Evolutionary conservation across 2,113 vertebrate species (phyloP).

Genomic region (Sylvicapra grimmia): DNA sequence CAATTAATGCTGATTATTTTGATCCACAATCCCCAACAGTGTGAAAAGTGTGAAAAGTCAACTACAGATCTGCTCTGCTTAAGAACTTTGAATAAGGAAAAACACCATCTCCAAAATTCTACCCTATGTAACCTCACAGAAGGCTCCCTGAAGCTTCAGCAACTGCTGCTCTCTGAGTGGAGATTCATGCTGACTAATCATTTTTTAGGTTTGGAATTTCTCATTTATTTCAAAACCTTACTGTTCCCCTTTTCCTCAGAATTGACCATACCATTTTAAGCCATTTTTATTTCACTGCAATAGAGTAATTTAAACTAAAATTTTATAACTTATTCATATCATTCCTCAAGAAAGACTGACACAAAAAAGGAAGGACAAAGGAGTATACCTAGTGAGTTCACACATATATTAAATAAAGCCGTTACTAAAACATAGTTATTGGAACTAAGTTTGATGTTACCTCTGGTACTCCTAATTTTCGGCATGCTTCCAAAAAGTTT

Average conservation of each 20-base stretch:
- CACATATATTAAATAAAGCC: not conserved
- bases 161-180: not conserved
- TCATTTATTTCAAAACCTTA: constrained; percentile 5
- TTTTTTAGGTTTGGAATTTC: not conserved
- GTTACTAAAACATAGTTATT: not conserved
- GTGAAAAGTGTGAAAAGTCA: not conserved
- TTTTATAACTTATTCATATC: not conserved
- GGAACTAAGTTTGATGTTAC: constrained; percentile 79
- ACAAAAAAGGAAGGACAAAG: not conserved
- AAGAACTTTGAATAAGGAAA: not conserved
- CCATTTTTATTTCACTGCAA: not conserved
- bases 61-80: not conserved
- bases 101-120: not conserved
- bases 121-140: not conserved
- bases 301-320: not conserved
- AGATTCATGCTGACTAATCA: not conserved
- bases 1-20: not conserved
- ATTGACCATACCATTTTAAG: not conserved
- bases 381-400: not conserved
- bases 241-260: not conserved
- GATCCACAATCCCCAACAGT: not conserved
- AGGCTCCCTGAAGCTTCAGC: not conserved
- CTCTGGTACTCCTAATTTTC: constrained; percentile 93
- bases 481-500: constrained; percentile 96
- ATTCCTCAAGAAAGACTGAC: not conserved